A percentile compares a stretch with the other conserved stretches of the same genome.
These are phyloP conservation scores for Oopsacas minuta DNA, from an alignment of 37 sponge, comb jelly and placozoan genomes.

Conservation along the genomic window DNA sequence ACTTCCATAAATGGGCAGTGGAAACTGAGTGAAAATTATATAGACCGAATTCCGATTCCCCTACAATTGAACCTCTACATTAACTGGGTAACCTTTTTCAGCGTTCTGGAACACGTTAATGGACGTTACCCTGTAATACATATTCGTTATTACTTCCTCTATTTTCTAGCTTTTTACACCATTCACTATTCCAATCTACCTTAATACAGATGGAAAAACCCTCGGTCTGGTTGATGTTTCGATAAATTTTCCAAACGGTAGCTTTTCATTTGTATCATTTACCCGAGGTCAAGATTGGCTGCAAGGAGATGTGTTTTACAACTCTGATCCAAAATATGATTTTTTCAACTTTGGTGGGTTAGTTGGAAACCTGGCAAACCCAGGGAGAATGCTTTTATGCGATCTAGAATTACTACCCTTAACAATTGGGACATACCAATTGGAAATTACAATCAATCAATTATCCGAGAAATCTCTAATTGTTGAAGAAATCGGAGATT, in stretches of 20 bases:
- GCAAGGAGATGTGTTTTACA: not conserved
- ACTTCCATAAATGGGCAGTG: no score
- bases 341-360: not conserved
- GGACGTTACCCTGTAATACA: no score
- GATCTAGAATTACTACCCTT: not conserved
- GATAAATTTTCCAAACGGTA: not conserved
- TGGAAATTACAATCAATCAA: not conserved
- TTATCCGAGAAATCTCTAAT: not conserved
- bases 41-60: no score
- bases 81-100: no score
- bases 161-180: not conserved
- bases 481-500: not conserved
- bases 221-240: conserved; percentile 37
- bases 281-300: not conserved
- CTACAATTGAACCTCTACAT: no score
- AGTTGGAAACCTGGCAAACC: not conserved
- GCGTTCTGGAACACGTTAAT: no score
- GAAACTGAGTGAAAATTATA: no score
- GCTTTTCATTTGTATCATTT: not conserved
- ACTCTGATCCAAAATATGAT: not conserved
- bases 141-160: no score
- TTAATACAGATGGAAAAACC: conserved; percentile 30
- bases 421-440: not conserved
- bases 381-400: not conserved
- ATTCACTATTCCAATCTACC: conserved; percentile 27